Evolutionary conservation across 2,113 vertebrate genomes (phyloP).

Genomic region (Gobio gobio): DNA sequence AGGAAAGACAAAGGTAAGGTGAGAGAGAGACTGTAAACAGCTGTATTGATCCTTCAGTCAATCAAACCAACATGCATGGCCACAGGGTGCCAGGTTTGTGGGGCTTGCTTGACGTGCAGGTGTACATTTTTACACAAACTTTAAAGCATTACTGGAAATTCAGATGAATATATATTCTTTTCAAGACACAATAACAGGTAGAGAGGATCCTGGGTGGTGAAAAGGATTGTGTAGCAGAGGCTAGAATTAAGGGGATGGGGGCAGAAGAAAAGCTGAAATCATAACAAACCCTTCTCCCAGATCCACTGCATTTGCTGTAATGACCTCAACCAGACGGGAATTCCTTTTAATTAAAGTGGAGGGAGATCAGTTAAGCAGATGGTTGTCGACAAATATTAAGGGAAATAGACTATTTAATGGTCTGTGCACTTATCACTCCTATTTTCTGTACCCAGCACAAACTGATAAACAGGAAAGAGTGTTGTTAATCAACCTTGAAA

Average conservation of each 20-base stretch:
- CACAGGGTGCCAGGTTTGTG: slow-evolving; percentile 56
- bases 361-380: slow-evolving; percentile 84
- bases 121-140: slow-evolving; percentile 20
- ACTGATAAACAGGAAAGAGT: slow-evolving; percentile 81
- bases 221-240: slow-evolving; percentile 9
- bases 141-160: neutral
- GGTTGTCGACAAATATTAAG: slow-evolving; percentile 81
- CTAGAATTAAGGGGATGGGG: slow-evolving; percentile 38
- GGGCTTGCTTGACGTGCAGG: neutral
- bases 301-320: slow-evolving; percentile 73
- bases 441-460: slow-evolving; percentile 75
- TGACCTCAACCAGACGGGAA: slow-evolving; percentile 81
- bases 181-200: neutral
- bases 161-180: neutral
- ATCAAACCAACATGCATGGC: slow-evolving; percentile 74
- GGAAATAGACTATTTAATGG: slow-evolving; percentile 81
- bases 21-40: slow-evolving; percentile 79
- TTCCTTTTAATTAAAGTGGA: slow-evolving; percentile 85
- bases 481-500: slow-evolving; percentile 82
- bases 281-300: slow-evolving; percentile 77
- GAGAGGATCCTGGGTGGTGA: neutral
- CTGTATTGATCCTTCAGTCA: slow-evolving; percentile 78
- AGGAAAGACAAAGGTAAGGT: slow-evolving; percentile 80
- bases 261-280: slow-evolving; percentile 80
- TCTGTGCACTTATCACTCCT: slow-evolving; percentile 79